Conservation (phyloP, 2,888 invertebrate genomes). For the Lucinisca nassula region DNA sequence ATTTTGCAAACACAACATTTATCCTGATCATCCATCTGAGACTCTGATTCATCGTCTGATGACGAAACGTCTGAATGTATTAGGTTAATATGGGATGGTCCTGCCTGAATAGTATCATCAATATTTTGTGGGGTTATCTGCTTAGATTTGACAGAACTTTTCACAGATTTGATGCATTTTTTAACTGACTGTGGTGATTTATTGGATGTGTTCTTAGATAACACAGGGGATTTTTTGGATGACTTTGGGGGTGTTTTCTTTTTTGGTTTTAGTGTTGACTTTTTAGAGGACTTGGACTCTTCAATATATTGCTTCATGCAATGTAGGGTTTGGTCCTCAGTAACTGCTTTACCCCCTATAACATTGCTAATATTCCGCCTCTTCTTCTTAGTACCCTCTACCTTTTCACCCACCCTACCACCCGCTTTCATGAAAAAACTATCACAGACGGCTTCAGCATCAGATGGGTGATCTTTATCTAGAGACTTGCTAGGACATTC, state of each 20-base stretch:
- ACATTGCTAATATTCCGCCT: slow-evolving; percentile 2
- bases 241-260: neutral
- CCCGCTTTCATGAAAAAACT: neutral
- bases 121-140: neutral
- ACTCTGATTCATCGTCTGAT: neutral
- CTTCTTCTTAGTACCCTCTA: neutral
- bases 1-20: neutral
- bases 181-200: neutral
- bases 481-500: neutral
- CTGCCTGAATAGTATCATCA: neutral
- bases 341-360: neutral
- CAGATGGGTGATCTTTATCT: neutral
- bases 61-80: neutral
- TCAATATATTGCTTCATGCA: neutral
- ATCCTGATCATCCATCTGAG: neutral
- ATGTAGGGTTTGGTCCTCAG: neutral
- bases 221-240: neutral
- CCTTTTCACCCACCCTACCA: neutral
- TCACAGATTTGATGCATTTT: neutral
- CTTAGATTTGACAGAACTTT: neutral
- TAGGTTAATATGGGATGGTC: neutral
- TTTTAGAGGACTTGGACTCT: neutral
- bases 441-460: neutral
- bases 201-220: neutral
- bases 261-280: neutral